Evolutionary conservation across 53 echinoderm and acorn worm species (phyloP).

Genomic region (Holothuria leucospilota): DNA sequence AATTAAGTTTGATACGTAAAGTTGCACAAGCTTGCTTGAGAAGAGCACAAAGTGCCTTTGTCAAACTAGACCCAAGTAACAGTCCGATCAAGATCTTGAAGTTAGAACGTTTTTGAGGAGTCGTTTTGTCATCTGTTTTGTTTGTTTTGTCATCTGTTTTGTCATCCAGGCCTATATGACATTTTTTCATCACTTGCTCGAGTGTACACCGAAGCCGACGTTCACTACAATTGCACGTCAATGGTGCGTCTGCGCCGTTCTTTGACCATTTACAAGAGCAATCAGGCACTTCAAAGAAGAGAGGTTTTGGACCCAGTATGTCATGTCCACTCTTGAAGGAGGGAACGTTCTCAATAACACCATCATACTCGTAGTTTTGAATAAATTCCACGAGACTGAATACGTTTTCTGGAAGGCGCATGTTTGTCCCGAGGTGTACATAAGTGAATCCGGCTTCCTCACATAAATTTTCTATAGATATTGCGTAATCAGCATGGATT

Average conservation of each 20-base stretch:
- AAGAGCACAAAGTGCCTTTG: neutral
- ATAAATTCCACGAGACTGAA: constrained; percentile 1
- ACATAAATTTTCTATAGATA: neutral
- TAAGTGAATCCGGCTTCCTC: neutral
- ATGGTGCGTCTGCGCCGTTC: neutral
- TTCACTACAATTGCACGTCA: neutral
- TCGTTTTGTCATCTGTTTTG: too few species aligned
- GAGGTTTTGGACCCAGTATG: constrained; percentile 27
- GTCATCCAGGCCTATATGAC: too few species aligned
- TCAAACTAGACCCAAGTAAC: neutral
- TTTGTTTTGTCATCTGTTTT: too few species aligned
- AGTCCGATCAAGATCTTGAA: neutral
- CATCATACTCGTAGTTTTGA: neutral
- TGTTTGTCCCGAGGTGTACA: neutral
- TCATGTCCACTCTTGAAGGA: neutral
- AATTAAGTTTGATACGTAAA: neutral
- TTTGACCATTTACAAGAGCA: neutral
- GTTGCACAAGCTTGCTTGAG: neutral
- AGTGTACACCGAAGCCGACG: neutral
- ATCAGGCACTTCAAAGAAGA: constrained; percentile 1
- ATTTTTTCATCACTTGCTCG: neutral
- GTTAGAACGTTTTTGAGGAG: neutral
- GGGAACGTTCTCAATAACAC: neutral
- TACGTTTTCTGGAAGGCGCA: constrained; percentile 23
- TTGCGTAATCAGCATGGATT: neutral